Conservation (phyloP, 2,888 invertebrate species). For the Theretra japonica region DNA sequence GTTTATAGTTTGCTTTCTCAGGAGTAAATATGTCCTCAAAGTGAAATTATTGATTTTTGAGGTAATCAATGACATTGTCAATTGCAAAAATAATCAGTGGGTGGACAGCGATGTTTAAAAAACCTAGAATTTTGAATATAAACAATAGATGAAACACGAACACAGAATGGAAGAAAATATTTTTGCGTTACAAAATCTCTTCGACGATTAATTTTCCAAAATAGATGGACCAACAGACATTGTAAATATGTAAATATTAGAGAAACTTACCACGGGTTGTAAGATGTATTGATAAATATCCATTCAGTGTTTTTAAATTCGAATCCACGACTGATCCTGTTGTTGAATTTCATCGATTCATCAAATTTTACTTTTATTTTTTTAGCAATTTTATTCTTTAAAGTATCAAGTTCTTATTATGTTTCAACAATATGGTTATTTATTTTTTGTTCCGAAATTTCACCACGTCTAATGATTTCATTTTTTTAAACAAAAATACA, state of each 20-base stretch:
- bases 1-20: too few species aligned
- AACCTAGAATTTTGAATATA: too few species aligned
- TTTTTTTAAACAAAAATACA: too few species aligned
- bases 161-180: not conserved
- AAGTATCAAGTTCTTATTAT: not conserved
- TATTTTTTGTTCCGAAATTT: not conserved
- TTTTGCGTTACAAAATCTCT: slow-evolving; percentile 33
- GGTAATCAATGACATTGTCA: too few species aligned
- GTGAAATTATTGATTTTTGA: too few species aligned
- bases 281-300: slow-evolving; percentile 54
- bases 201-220: slow-evolving; percentile 58
- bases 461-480: not conserved
- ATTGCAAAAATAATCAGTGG: too few species aligned
- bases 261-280: slow-evolving; percentile 74
- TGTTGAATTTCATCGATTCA: slow-evolving; percentile 29
- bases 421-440: not conserved
- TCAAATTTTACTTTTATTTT: not conserved
- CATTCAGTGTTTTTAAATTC: slow-evolving; percentile 43
- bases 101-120: too few species aligned
- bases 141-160: not conserved
- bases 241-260: slow-evolving; percentile 83
- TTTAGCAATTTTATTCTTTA: not conserved
- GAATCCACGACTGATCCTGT: slow-evolving; percentile 59
- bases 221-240: slow-evolving; percentile 82
- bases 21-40: too few species aligned